These are phyloP conservation scores for Cryptocheilus praepositus DNA, from an alignment of 2,888 invertebrate species.

Conservation along the genomic window DNA sequence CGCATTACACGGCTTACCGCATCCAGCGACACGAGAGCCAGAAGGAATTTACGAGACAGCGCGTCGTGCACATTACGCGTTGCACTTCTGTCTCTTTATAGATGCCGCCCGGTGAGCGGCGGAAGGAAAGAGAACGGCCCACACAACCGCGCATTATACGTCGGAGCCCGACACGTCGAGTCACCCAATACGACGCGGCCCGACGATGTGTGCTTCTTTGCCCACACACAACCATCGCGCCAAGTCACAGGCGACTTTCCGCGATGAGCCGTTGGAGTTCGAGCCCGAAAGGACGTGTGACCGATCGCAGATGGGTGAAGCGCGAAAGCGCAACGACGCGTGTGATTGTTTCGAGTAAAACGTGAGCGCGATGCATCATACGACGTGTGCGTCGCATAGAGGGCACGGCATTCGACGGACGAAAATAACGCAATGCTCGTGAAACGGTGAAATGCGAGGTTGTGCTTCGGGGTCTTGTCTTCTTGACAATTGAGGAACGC, in stretches of 20 bases:
- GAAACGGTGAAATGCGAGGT: too few species aligned
- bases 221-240: background rate
- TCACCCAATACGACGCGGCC: background rate
- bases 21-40: conserved; percentile 39
- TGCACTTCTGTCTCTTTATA: conserved; percentile 6
- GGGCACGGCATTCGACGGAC: too few species aligned
- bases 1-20: conserved; percentile 51
- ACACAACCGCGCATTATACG: conserved; percentile 3
- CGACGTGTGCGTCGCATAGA: background rate
- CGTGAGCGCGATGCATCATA: background rate
- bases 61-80: conserved; percentile 15
- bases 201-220: too few species aligned
- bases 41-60: conserved; percentile 49
- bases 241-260: background rate
- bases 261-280: background rate
- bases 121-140: background rate
- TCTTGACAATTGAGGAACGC: too few species aligned
- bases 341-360: conserved; percentile 2
- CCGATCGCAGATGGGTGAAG: background rate
- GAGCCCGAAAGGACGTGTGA: background rate
- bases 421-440: too few species aligned
- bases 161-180: background rate
- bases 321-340: conserved; percentile 2
- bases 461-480: too few species aligned
- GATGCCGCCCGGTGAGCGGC: conserved; percentile 6